Evolutionary conservation across 2,797 vertebrate species (phyloP).

Genomic region (Gymnothorax reevesii): DNA sequence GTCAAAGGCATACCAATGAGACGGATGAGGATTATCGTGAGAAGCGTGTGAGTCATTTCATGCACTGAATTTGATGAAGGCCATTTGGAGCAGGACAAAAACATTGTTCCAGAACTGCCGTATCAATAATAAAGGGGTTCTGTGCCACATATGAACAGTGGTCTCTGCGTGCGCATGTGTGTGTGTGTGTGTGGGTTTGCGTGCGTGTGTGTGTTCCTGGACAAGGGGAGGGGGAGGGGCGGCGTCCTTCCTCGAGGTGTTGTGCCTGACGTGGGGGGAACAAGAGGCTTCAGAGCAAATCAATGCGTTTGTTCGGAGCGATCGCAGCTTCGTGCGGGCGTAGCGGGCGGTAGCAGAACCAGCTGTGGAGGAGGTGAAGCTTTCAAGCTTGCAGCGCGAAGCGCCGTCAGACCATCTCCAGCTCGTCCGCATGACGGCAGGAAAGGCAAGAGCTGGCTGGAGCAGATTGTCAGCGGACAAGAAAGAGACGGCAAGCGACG

Average conservation of each 20-base stretch:
- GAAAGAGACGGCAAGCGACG: neutral
- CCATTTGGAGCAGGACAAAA: neutral
- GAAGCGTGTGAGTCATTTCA: neutral
- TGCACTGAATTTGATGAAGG: neutral
- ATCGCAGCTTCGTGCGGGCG: conserved; percentile 59
- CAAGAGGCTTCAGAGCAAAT: conserved; percentile 58
- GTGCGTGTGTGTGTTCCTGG: neutral
- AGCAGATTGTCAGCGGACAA: conserved; percentile 6
- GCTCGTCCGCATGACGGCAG: neutral
- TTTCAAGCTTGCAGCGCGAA: neutral
- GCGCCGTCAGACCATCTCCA: neutral
- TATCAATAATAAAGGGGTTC: neutral
- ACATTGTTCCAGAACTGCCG: neutral
- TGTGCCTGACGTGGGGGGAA: conserved; percentile 46
- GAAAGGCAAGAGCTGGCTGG: neutral
- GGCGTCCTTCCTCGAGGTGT: conserved; percentile 62
- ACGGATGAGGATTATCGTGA: neutral
- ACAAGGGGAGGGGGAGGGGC: conserved; percentile 9
- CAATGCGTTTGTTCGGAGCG: conserved; percentile 55
- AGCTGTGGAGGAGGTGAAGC: neutral
- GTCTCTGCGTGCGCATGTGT: conserved; percentile 17
- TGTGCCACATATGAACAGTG: conserved; percentile 21
- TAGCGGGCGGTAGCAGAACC: conserved; percentile 58
- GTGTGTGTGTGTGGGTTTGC: conserved; percentile 22
- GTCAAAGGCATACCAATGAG: conserved; percentile 61